Evolutionary conservation across 2,797 vertebrate species (phyloP).

Genomic region (Heteromormyrus szaboi): DNA sequence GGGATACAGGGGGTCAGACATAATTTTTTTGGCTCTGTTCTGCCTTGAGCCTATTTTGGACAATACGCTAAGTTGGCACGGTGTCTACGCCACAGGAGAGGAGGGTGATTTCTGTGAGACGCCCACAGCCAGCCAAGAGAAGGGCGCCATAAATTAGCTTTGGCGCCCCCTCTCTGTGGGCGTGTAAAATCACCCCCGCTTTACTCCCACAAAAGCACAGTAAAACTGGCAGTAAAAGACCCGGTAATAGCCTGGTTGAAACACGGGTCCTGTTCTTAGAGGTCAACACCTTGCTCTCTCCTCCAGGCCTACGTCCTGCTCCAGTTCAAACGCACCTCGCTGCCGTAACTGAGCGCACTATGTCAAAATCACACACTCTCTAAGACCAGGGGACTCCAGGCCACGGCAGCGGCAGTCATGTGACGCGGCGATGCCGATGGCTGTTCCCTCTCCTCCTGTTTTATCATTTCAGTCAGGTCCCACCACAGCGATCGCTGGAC

Average conservation of each 20-base stretch:
- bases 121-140: background rate
- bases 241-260: background rate
- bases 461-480: constrained; percentile 2
- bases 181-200: background rate
- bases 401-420: background rate
- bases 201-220: background rate
- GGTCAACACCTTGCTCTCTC: background rate
- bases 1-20: background rate
- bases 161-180: background rate
- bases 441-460: background rate
- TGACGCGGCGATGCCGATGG: background rate
- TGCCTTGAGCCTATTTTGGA: constrained; percentile 6
- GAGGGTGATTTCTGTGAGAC: background rate
- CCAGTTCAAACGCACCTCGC: background rate
- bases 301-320: background rate
- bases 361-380: background rate
- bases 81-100: background rate
- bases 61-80: constrained; percentile 8
- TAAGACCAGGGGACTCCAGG: background rate
- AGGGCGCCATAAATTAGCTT: background rate
- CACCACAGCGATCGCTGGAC: background rate
- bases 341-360: background rate
- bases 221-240: background rate
- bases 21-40: background rate
- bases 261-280: background rate